Conservation (phyloP, 1,140 invertebrate species). For the Papilio helenus region DNA sequence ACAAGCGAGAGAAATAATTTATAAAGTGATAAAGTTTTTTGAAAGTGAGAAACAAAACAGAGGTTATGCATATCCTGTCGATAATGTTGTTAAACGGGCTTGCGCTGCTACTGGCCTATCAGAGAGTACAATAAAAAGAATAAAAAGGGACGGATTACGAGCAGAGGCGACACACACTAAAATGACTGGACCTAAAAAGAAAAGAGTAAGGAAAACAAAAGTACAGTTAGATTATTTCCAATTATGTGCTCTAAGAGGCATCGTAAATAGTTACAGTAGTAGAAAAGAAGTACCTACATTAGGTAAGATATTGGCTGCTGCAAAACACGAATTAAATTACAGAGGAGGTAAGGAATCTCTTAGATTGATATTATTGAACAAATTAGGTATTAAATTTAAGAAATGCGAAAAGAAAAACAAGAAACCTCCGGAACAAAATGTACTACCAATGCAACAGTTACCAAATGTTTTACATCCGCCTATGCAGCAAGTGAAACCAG, state of each 20-base stretch:
- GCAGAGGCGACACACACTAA: constrained; percentile 76
- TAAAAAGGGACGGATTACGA: constrained; percentile 72
- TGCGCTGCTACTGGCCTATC: constrained; percentile 75
- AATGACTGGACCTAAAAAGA: constrained; percentile 77
- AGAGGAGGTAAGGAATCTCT: constrained; percentile 74
- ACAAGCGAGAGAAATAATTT: constrained; percentile 75
- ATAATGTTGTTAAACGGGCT: constrained; percentile 75
- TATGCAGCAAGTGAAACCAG: constrained; percentile 70
- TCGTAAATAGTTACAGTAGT: constrained; percentile 71
- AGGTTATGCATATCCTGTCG: constrained; percentile 75
- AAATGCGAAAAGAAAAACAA: constrained; percentile 79
- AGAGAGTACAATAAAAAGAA: constrained; percentile 76
- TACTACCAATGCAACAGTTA: constrained; percentile 49
- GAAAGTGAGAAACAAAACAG: constrained; percentile 78
- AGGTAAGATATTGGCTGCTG: constrained; percentile 72
- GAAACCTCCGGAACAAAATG: constrained; percentile 61
- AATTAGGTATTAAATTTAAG: constrained; percentile 78
- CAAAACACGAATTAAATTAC: constrained; percentile 73
- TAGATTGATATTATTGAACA: constrained; percentile 75
- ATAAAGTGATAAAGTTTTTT: constrained; percentile 78
- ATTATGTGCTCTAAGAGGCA: constrained; percentile 69
- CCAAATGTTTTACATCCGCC: constrained; percentile 64
- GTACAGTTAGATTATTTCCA: constrained; percentile 78
- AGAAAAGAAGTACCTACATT: constrained; percentile 75
- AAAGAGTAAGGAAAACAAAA: constrained; percentile 73